These are phyloP conservation scores for Idaea straminata DNA, from an alignment of 2,888 invertebrate species.

Conservation along the genomic window DNA sequence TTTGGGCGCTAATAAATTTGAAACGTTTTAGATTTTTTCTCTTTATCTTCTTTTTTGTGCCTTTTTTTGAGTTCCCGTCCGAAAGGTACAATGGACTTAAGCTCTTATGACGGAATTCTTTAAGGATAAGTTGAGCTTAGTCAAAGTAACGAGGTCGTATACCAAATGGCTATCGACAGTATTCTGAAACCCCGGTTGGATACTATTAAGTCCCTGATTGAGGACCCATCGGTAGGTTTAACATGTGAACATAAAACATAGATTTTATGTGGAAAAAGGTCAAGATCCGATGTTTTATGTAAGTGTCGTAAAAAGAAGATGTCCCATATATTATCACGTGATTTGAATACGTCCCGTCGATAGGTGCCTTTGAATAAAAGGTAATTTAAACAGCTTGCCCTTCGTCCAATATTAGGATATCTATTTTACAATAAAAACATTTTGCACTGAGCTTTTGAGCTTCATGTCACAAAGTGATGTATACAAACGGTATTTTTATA, in stretches of 20 bases:
- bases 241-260: constrained; percentile 14
- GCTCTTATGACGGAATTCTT: background rate
- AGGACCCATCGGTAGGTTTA: constrained; percentile 21
- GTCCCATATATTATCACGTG: constrained; percentile 1
- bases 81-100: background rate
- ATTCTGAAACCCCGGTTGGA: constrained; percentile 23
- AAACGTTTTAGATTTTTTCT: too few relatives aligned
- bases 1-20: too few relatives aligned
- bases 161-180: constrained; percentile 15
- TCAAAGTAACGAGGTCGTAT: constrained; percentile 23
- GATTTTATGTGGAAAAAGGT: constrained; percentile 9
- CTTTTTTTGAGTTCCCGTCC: background rate
- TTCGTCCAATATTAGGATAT: background rate
- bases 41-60: too few relatives aligned
- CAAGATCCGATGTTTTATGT: constrained; percentile 18
- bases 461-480: too few relatives aligned
- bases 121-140: constrained; percentile 13
- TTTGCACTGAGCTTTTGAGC: too few relatives aligned
- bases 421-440: too few relatives aligned
- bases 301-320: constrained; percentile 29
- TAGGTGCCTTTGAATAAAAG: constrained; percentile 1
- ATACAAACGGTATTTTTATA: too few relatives aligned
- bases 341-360: background rate
- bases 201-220: constrained; percentile 35
- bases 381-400: background rate